phyloP scores from a whole-genome alignment of 2,888 invertebrate genomes.

The Idaea aversata region DNA sequence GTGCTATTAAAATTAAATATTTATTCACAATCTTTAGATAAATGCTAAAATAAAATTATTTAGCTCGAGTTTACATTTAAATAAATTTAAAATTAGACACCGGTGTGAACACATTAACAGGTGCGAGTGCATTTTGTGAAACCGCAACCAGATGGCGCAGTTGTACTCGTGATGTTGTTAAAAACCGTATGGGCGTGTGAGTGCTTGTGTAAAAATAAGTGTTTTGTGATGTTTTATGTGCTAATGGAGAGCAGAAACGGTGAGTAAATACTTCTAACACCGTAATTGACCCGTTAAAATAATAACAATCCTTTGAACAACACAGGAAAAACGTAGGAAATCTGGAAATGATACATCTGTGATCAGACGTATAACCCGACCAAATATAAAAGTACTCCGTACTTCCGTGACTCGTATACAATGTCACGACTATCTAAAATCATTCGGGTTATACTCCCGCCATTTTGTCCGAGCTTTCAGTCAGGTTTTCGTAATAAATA shows the following conservation, averaged over 20 bases:
- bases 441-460: conserved; percentile 66
- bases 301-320: conserved; percentile 44
- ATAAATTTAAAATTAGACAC: conserved; percentile 22
- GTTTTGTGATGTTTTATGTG: conserved; percentile 73
- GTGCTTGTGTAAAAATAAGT: conserved; percentile 76
- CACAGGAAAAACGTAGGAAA: conserved; percentile 62
- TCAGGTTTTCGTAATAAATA: conserved; percentile 71
- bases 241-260: conserved; percentile 67
- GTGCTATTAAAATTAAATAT: background rate
- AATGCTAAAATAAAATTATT: conserved; percentile 17
- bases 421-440: conserved; percentile 47
- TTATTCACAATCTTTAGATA: background rate
- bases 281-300: conserved; percentile 25
- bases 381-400: conserved; percentile 39
- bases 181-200: conserved; percentile 77
- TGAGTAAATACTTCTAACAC: conserved; percentile 55
- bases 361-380: conserved; percentile 68
- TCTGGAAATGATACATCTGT: conserved; percentile 71
- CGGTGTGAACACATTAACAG: conserved; percentile 37
- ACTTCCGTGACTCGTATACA: conserved; percentile 14
- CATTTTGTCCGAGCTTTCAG: conserved; percentile 77
- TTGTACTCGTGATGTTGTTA: conserved; percentile 77
- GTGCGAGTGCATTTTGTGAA: conserved; percentile 39
- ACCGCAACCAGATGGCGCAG: conserved; percentile 72
- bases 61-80: conserved; percentile 31